Base-by-base conservation (phyloP, 2,113 vertebrate genomes). In the Sebastes schlegelii region DNA sequence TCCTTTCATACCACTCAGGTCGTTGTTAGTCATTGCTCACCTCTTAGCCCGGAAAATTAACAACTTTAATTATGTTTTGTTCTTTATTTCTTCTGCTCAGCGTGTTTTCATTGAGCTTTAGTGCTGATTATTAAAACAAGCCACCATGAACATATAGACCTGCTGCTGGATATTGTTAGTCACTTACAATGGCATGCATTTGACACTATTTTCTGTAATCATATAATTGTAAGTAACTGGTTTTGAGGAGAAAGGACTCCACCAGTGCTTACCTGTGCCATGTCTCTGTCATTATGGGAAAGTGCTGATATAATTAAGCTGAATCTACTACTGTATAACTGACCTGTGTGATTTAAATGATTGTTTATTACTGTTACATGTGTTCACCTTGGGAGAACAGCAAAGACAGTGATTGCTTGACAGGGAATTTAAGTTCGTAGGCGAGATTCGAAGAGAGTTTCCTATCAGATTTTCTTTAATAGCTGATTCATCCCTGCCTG, bases 91-190 rank as follows among this genome's bases (percentile, higher is more conserved):
- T 11, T 52, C 21, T 54, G 48, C 54, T 77, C 4, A 45, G n/a
- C 19, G 4, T 51, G 16, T 67, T 57, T 45, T 26, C n/a, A 45
- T 0, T n/a, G 26, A 71, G 48, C 40, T 26, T 51, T 64, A n/a
- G n/a, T 16, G n/a, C 16, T 21, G 68, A 55, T 23, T 66, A 69
- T 69, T 69, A 13, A 40, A 54, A 69, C 42, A 45, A 65, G 63
- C 14, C 42, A 11, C 42, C 4, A 23, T 23, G 4, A 11, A 11
- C 3, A 26, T 42, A 19, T 17, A 8, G 55, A 34, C 9, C 4
- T 1, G 19, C 46, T 69, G 12, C 40, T 52, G n/a, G 60, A 57
- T 8, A 17, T 23, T 54, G 4, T 4, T 60, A 13, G 21, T 51
- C 42, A 49, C n/a, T 65, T 40, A 51, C 4, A 57, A 2, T 7